These are phyloP conservation scores for Tenrec ecaudatus DNA, from an alignment of 2,113 vertebrate genomes.

Conservation along the genomic window DNA sequence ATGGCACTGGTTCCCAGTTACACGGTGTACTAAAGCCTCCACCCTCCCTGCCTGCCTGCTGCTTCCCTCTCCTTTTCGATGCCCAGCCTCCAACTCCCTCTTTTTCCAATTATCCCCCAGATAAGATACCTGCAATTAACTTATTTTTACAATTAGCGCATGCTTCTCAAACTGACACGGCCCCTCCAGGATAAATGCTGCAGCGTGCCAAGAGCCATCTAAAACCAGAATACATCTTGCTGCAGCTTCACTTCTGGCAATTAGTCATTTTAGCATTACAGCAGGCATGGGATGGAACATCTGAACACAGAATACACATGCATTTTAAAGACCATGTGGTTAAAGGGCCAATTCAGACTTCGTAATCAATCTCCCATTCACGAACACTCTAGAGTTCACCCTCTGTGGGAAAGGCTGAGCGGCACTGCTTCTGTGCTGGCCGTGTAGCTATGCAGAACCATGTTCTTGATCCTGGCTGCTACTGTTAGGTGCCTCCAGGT, in stretches of 20 bases:
- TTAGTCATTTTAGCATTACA: slow-evolving; percentile 42
- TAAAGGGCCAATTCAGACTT: slow-evolving; percentile 27
- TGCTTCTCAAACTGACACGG: neutral
- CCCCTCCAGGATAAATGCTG: neutral
- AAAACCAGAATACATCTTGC: slow-evolving; percentile 24
- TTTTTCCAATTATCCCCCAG: slow-evolving; percentile 14
- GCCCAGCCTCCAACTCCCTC: neutral
- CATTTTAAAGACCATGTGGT: neutral
- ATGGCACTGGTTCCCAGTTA: neutral
- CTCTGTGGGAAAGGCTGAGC: neutral
- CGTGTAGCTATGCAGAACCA: neutral
- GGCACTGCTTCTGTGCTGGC: neutral
- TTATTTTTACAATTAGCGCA: neutral
- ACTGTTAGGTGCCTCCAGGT: too few species aligned
- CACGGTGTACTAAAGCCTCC: neutral
- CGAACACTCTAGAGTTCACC: neutral
- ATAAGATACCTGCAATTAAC: slow-evolving; percentile 23
- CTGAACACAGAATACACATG: neutral
- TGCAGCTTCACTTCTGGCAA: slow-evolving; percentile 27
- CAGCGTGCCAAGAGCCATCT: neutral
- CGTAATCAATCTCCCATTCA: neutral
- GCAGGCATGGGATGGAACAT: neutral
- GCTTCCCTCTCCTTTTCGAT: neutral
- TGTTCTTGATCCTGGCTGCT: neutral
- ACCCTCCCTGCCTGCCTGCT: neutral